Conservation (phyloP, 2,888 invertebrate genomes). For the Yponomeuta malinellus region DNA sequence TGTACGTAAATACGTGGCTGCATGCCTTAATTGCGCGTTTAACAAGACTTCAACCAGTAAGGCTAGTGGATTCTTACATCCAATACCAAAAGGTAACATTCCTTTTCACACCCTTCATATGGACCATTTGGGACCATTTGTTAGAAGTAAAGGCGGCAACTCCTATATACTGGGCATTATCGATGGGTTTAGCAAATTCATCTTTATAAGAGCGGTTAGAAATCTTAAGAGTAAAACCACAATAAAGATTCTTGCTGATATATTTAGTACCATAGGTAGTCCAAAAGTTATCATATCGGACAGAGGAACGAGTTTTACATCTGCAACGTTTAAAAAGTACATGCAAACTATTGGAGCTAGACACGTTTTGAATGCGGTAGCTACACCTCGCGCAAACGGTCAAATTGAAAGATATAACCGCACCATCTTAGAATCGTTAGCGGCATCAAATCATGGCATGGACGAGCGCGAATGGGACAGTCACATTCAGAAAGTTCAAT, state of each 20-base stretch:
- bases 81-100: slow-evolving; percentile 18
- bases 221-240: slow-evolving; percentile 18
- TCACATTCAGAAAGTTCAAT: slow-evolving; percentile 19
- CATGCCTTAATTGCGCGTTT: slow-evolving; percentile 25
- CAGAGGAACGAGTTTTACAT: slow-evolving; percentile 18
- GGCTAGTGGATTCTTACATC: slow-evolving; percentile 17
- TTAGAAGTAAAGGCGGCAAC: slow-evolving; percentile 22
- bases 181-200: slow-evolving; percentile 22
- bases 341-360: slow-evolving; percentile 13
- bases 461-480: slow-evolving; percentile 20
- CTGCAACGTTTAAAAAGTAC: slow-evolving; percentile 13
- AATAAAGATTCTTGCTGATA: slow-evolving; percentile 17
- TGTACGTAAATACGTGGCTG: slow-evolving; percentile 23
- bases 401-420: too few relatives aligned
- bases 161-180: slow-evolving; percentile 23
- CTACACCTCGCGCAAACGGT: too few relatives aligned
- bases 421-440: slow-evolving; percentile 13
- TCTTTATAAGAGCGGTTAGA: slow-evolving; percentile 17
- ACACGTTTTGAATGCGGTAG: slow-evolving; percentile 12
- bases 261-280: slow-evolving; percentile 13
- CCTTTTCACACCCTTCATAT: slow-evolving; percentile 19
- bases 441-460: slow-evolving; percentile 11
- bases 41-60: slow-evolving; percentile 17
- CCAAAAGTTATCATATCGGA: slow-evolving; percentile 19
- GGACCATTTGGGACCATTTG: slow-evolving; percentile 23